These are phyloP conservation scores for Diabrotica undecimpunctata DNA, from an alignment of 1,140 invertebrate species.

Conservation along the genomic window DNA sequence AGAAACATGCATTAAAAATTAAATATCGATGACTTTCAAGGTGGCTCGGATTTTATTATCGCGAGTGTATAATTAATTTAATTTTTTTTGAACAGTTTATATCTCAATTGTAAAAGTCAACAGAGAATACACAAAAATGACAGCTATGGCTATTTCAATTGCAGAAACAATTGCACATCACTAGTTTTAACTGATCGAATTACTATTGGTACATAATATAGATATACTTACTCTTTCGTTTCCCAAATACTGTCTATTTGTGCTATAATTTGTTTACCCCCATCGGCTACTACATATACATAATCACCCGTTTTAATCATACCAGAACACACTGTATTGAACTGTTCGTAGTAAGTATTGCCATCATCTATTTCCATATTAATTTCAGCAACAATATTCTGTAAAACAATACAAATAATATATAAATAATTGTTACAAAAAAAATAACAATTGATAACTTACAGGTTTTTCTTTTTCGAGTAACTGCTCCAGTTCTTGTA, in stretches of 20 bases:
- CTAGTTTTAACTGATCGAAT: no score
- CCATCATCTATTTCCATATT: constrained; percentile 61
- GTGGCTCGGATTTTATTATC: no score
- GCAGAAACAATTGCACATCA: no score
- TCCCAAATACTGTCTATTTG: constrained; percentile 94
- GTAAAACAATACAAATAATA: constrained; percentile 33
- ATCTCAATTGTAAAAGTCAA: no score
- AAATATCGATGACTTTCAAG: no score
- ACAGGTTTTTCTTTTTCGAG: constrained; percentile 78
- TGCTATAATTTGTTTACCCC: constrained; percentile 83
- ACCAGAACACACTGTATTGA: constrained; percentile 76
- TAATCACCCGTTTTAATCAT: constrained; percentile 88
- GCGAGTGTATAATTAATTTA: no score
- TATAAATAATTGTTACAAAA: no score
- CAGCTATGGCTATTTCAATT: no score
- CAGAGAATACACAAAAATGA: no score
- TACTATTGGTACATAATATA: no score
- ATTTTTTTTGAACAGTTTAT: no score
- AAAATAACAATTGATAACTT: constrained; percentile 35
- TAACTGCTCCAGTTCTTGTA: constrained; percentile 75
- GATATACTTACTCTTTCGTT: constrained; percentile 67
- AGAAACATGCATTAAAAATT: no score
- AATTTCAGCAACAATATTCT: constrained; percentile 71
- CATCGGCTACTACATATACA: constrained; percentile 86
- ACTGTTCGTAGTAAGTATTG: constrained; percentile 88